phyloP scores from a whole-genome alignment of 2,113 vertebrate genomes.

The Anolis carolinensis region DNA sequence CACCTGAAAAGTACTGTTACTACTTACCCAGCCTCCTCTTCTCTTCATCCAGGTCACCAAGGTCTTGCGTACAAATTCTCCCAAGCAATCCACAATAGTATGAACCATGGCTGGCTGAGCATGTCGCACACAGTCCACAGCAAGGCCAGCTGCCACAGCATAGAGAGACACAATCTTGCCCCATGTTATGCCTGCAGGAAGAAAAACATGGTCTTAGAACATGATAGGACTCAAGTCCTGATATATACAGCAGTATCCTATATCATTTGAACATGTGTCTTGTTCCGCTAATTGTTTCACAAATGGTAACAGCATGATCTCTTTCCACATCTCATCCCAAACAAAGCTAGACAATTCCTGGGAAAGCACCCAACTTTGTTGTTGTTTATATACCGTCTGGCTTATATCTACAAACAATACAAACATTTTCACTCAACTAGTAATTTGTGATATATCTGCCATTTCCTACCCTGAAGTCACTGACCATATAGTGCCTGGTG shows the following conservation, averaged over 20 bases:
- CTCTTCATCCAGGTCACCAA: slow-evolving; percentile 88
- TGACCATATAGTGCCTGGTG: background rate
- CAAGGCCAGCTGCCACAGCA: slow-evolving; percentile 89
- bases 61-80: slow-evolving; percentile 94
- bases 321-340: accelerated
- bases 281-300: background rate
- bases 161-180: slow-evolving; percentile 96
- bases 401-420: background rate
- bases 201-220: background rate
- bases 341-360: background rate
- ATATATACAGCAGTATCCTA: background rate
- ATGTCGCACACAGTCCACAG: slow-evolving; percentile 91
- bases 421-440: background rate
- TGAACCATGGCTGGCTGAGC: slow-evolving; percentile 91
- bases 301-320: background rate
- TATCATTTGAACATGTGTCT: background rate
- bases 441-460: background rate
- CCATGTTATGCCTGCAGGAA: slow-evolving; percentile 89
- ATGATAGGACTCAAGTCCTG: background rate
- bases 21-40: slow-evolving; percentile 95
- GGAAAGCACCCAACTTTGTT: background rate
- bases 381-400: background rate
- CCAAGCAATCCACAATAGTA: slow-evolving; percentile 94
- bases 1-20: background rate
- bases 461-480: background rate